phyloP scores from a whole-genome alignment of 2,797 vertebrate species.

The Crocodylus rhombifer region DNA sequence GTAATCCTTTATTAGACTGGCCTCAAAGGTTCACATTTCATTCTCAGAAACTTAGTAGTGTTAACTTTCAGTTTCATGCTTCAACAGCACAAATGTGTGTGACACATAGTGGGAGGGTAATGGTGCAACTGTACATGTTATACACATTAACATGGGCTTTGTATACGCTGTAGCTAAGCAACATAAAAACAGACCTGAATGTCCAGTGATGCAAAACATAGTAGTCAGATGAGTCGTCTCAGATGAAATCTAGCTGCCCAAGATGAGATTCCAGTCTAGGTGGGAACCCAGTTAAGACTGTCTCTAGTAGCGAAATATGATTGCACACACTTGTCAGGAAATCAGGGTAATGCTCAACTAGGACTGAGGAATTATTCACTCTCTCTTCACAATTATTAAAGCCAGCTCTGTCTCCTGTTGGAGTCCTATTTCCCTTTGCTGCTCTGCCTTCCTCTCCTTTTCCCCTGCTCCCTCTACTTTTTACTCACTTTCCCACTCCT shows the following conservation, averaged over 20 bases:
- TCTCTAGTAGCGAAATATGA: not conserved
- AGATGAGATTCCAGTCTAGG: not conserved
- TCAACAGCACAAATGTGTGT: not conserved
- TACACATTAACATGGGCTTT: accelerated
- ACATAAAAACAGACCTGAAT: not conserved
- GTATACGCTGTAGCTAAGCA: conserved; percentile 9
- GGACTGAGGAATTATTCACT: not conserved
- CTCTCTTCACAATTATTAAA: not conserved
- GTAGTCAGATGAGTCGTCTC: not conserved
- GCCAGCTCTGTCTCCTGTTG: not conserved
- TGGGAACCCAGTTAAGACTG: not conserved
- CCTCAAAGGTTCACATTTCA: accelerated
- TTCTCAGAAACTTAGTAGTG: accelerated
- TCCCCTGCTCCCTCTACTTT: not conserved
- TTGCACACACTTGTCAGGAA: not conserved
- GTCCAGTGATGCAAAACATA: not conserved
- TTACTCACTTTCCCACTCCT: not conserved
- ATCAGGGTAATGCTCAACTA: not conserved
- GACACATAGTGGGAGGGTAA: not conserved
- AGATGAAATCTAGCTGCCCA: not conserved
- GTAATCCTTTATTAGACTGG: accelerated
- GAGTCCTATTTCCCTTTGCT: not conserved
- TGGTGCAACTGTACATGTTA: accelerated
- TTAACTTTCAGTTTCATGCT: not conserved
- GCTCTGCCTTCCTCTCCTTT: too few species aligned